Base-by-base conservation (phyloP, 2,888 invertebrate genomes). In the Leptogaster cylindrica region DNA sequence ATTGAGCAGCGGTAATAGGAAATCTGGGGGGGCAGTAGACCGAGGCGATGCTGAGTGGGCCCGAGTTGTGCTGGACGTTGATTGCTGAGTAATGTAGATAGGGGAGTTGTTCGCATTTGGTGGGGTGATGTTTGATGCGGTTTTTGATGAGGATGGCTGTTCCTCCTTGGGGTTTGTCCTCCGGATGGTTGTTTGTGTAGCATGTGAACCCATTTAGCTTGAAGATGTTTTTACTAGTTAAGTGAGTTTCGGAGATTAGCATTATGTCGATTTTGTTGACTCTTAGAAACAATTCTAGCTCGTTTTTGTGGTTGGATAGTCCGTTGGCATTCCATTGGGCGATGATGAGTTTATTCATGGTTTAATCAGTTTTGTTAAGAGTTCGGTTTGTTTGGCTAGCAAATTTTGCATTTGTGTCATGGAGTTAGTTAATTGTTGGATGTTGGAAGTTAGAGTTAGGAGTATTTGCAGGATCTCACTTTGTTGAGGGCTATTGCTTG, bases 291-390 rank as follows among this genome's bases (percentile, higher is more conserved):
- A 46, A 1, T 46, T 46, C 46, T 46, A 46, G 46, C 8, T 46
- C 46, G 16, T 46, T 16, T 8, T 20, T 46, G 20, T 46, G 46
- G 20, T 46, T 46, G 23, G 46, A n/a, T 6, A 46, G n/a, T 23
- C 46, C 46, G 46, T 46, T 46, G 8, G 46, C 46, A 18, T 46
- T 46, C 46, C 46, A 46, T 46, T 46, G 46, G 12, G 46, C 46
- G 18, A 7, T 16, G 16, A 3, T 46, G 6, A 23, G 10, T 16
- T 20, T 20, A 2, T 23, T 46, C 46, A 46, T 46, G 46, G 23
- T 18, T 46, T 46, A 2, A 23, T 23, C 25, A 46, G 20, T 46
- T 46, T 46, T n/a, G 16, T n/a, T 46, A 46, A 10, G 5, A 46
- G 20, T 20, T 46, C 18, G 4, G 23, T 46, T 46, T 46, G 46